Conservation (phyloP, 2,888 invertebrate species). For the Trichopoda pennipes region DNA sequence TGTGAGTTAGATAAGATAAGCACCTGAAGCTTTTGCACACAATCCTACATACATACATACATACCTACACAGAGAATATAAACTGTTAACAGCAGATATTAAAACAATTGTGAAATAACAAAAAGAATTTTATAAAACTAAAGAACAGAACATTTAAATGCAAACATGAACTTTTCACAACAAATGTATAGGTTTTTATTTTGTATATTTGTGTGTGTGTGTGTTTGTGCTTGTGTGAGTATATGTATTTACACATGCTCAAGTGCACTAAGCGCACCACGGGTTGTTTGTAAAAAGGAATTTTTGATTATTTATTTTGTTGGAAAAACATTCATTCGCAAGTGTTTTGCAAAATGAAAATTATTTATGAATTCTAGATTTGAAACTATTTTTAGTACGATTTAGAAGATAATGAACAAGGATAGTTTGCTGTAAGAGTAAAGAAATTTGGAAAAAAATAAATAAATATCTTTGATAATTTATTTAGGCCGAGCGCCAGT, state of each 20-base stretch:
- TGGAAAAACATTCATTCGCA: too few relatives aligned
- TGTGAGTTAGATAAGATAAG: constrained; percentile 6
- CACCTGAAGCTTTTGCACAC: constrained; percentile 34
- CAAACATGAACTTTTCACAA: constrained; percentile 42
- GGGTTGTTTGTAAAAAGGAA: constrained; percentile 7
- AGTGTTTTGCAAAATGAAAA: too few relatives aligned
- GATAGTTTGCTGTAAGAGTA: too few relatives aligned
- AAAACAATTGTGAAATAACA: constrained; percentile 46
- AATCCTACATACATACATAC: too few relatives aligned
- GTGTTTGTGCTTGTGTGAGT: not conserved
- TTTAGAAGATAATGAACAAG: too few relatives aligned
- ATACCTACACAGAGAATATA: constrained; percentile 7
- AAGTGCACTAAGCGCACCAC: constrained; percentile 2
- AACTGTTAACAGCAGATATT: constrained; percentile 34
- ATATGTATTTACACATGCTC: not conserved
- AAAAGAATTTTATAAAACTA: constrained; percentile 57
- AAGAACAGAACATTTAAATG: constrained; percentile 53
- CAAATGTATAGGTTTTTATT: constrained; percentile 1
- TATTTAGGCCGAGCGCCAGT: too few relatives aligned
- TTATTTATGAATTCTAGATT: too few relatives aligned
- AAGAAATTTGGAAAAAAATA: too few relatives aligned
- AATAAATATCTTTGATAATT: too few relatives aligned
- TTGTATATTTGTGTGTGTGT: not conserved
- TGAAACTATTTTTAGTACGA: too few relatives aligned
- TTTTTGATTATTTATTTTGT: not conserved